These are phyloP conservation scores for Drosophila koepferae DNA, from an alignment of 2,888 invertebrate species.

Conservation along the genomic window DNA sequence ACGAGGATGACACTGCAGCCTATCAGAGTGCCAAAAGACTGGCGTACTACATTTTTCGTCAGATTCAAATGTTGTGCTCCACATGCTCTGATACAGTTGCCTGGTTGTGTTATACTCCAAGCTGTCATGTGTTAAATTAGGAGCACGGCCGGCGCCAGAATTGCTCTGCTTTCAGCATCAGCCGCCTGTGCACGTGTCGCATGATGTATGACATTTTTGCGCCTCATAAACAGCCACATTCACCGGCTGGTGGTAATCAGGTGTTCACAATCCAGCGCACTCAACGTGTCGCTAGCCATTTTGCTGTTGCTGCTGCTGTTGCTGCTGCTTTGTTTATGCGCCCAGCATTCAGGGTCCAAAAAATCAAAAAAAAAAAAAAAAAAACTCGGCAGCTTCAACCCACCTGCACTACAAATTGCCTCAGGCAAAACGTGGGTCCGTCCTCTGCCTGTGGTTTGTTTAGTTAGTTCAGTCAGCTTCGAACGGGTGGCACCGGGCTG, in stretches of 20 bases:
- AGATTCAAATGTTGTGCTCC: constrained; percentile 56
- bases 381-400: background rate
- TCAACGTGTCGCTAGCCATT: constrained; percentile 37
- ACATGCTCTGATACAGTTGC: constrained; percentile 44
- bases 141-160: constrained; percentile 7
- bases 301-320: constrained; percentile 53
- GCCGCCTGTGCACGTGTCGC: constrained; percentile 49
- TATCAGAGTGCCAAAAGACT: constrained; percentile 18
- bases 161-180: constrained; percentile 11
- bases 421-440: constrained; percentile 4
- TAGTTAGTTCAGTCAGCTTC: constrained; percentile 15
- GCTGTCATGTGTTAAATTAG: constrained; percentile 49
- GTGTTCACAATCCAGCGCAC: constrained; percentile 45
- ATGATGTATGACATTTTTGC: constrained; percentile 80
- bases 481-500: constrained; percentile 25
- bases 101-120: constrained; percentile 27
- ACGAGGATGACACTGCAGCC: constrained; percentile 48
- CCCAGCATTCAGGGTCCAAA: constrained; percentile 22
- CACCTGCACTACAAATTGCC: background rate
- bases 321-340: constrained; percentile 58
- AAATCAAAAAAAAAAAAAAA: too few species aligned
- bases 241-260: constrained; percentile 63
- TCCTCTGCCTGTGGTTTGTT: constrained; percentile 23
- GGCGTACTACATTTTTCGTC: constrained; percentile 39
- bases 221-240: constrained; percentile 74